These are phyloP conservation scores for Acrobasis suavella DNA, from an alignment of 2,888 invertebrate genomes.

Conservation along the genomic window DNA sequence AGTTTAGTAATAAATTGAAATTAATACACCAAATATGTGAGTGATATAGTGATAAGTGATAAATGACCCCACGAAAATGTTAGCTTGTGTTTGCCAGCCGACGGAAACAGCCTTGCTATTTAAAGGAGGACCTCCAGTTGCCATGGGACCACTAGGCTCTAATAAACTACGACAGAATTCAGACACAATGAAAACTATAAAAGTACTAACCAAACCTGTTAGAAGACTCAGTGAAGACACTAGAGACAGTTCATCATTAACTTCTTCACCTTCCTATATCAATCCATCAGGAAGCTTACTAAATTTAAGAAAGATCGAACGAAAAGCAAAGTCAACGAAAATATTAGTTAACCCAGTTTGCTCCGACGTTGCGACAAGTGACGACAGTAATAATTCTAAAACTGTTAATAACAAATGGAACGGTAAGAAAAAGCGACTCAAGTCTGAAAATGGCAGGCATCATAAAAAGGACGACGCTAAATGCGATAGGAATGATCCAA, in stretches of 20 bases:
- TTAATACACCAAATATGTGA: conserved; percentile 56
- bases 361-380: conserved; percentile 69
- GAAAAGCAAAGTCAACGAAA: conserved; percentile 75
- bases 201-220: conserved; percentile 56
- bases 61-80: conserved; percentile 77
- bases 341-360: conserved; percentile 76
- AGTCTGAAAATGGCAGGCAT: conserved; percentile 52
- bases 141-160: conserved; percentile 80
- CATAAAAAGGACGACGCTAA: conserved; percentile 51
- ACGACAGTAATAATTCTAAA: conserved; percentile 70
- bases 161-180: conserved; percentile 62
- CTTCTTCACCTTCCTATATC: conserved; percentile 61
- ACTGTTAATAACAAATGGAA: conserved; percentile 67
- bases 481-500: conserved; percentile 60
- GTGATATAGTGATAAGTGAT: conserved; percentile 59
- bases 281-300: conserved; percentile 64
- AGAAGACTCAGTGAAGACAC: conserved; percentile 57
- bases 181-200: conserved; percentile 63
- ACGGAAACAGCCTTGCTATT: conserved; percentile 80
- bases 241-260: conserved; percentile 60
- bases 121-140: conserved; percentile 77
- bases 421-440: conserved; percentile 75
- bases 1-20: conserved; percentile 27
- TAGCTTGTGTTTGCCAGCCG: conserved; percentile 87
- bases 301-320: conserved; percentile 73